Evolutionary conservation across 2,797 vertebrate species (phyloP).

Genomic region (Trematomus bernacchii): DNA sequence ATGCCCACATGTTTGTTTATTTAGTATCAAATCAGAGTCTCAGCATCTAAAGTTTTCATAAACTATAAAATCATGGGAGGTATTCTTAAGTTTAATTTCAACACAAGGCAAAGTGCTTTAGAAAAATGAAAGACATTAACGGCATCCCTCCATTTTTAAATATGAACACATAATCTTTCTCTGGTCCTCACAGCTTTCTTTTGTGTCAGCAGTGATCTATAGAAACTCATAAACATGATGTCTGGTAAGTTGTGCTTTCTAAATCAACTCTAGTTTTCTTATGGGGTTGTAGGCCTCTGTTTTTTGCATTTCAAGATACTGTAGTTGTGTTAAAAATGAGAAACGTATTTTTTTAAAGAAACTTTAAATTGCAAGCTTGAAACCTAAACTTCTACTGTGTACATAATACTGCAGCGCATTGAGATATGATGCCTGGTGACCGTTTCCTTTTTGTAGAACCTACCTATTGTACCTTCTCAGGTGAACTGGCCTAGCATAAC

Average conservation of each 20-base stretch:
- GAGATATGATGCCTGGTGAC: slow-evolving; percentile 62
- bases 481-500: slow-evolving; percentile 77
- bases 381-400: slow-evolving; percentile 38
- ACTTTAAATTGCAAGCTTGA: slow-evolving; percentile 56
- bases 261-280: slow-evolving; percentile 60
- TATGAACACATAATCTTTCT: slow-evolving; percentile 2
- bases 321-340: slow-evolving; percentile 57
- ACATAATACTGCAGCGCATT: slow-evolving; percentile 50
- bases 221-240: slow-evolving; percentile 51
- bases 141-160: slow-evolving; percentile 17
- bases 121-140: no score
- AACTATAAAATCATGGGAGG: slow-evolving; percentile 1
- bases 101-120: no score
- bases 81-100: slow-evolving; percentile 19
- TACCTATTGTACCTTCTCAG: slow-evolving; percentile 81
- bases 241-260: slow-evolving; percentile 44
- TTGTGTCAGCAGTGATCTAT: slow-evolving; percentile 38
- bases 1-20: slow-evolving; percentile 1
- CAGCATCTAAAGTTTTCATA: background rate
- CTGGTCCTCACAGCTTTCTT: slow-evolving; percentile 25
- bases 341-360: slow-evolving; percentile 74
- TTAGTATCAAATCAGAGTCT: slow-evolving; percentile 27
- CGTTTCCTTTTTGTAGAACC: slow-evolving; percentile 75
- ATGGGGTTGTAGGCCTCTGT: slow-evolving; percentile 49
- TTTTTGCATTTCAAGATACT: slow-evolving; percentile 61